phyloP scores from a whole-genome alignment of 2,888 invertebrate species.

The Eristalinus sepulchralis region DNA sequence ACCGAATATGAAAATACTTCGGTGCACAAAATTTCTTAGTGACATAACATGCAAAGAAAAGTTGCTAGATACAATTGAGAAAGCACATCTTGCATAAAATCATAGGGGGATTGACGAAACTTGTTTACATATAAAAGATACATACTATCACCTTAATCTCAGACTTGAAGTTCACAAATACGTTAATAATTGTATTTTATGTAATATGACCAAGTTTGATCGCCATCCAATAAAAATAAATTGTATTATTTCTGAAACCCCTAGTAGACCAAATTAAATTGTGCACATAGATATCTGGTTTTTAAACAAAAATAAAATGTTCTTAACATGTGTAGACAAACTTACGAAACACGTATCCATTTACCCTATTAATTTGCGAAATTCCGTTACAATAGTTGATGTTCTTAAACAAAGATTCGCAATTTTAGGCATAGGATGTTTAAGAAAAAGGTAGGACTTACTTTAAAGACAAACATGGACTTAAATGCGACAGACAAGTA shows the following conservation, averaged over 20 bases:
- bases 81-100: neutral
- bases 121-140: neutral
- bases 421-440: slow-evolving; percentile 27
- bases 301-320: slow-evolving; percentile 30
- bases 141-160: slow-evolving; percentile 42
- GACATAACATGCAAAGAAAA: neutral
- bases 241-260: slow-evolving; percentile 54
- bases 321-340: slow-evolving; percentile 28
- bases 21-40: neutral
- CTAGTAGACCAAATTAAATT: slow-evolving; percentile 17
- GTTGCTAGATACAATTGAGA: neutral
- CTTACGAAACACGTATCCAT: slow-evolving; percentile 40
- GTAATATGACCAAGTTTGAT: slow-evolving; percentile 9
- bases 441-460: slow-evolving; percentile 20
- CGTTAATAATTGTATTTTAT: neutral
- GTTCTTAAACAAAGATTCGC: slow-evolving; percentile 22
- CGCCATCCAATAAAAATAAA: slow-evolving; percentile 50
- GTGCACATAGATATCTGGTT: slow-evolving; percentile 56
- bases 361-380: slow-evolving; percentile 10
- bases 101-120: neutral
- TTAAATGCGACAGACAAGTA: slow-evolving; percentile 38
- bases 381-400: slow-evolving; percentile 25
- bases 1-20: neutral
- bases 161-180: neutral
- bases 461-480: slow-evolving; percentile 19